Evolutionary conservation across 2,113 vertebrate genomes (phyloP).

Genomic region (Catagonus wagneri): DNA sequence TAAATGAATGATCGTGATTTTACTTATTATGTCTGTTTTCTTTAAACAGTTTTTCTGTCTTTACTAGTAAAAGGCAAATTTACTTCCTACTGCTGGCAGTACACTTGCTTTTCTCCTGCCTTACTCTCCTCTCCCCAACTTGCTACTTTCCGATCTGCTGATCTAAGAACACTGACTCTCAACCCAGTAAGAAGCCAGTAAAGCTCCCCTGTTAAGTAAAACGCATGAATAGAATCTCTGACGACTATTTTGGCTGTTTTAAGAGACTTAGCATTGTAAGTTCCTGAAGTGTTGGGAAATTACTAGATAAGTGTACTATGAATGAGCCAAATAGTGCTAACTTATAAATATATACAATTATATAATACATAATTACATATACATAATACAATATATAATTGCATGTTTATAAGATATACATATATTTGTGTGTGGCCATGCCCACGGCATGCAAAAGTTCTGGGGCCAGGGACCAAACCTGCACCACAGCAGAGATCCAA

Average conservation of each 20-base stretch:
- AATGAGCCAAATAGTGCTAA: conserved; percentile 29
- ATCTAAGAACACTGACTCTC: background rate
- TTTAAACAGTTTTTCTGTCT: background rate
- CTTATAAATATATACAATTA: background rate
- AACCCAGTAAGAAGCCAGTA: background rate
- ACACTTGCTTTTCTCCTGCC: conserved; percentile 9
- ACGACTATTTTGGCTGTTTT: background rate
- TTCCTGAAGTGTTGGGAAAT: background rate
- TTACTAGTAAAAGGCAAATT: background rate
- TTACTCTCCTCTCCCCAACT: background rate
- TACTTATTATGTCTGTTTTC: background rate
- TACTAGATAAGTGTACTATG: background rate
- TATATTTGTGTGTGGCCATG: too few relatives aligned
- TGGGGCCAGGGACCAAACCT: too few relatives aligned
- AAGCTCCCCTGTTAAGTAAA: conserved; percentile 5
- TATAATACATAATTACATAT: too few relatives aligned
- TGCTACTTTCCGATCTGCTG: conserved; percentile 18
- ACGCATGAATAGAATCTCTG: background rate
- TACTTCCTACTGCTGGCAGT: background rate
- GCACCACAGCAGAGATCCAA: too few relatives aligned
- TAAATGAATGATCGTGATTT: background rate
- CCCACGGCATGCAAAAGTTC: too few relatives aligned
- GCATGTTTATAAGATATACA: too few relatives aligned
- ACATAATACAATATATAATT: too few relatives aligned
- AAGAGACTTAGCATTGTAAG: background rate